Evolutionary conservation across 2,113 vertebrate genomes (phyloP).

Genomic region (Proteles cristata): DNA sequence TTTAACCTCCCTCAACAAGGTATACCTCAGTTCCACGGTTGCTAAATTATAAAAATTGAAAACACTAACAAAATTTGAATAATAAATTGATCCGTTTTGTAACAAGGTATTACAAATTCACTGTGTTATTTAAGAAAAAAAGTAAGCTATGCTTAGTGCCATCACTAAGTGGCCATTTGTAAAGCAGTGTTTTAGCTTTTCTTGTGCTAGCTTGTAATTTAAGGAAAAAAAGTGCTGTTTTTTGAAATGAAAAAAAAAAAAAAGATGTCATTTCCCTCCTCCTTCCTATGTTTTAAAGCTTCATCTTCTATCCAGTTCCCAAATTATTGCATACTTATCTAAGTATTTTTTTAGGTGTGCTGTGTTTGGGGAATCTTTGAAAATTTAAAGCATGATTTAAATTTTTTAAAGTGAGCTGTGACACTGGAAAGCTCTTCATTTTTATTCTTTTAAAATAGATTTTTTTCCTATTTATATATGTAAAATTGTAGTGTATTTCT

Average conservation of each 20-base stretch:
- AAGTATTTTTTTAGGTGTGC: slow-evolving; percentile 88
- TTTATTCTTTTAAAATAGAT: slow-evolving; percentile 77
- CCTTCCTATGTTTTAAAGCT: slow-evolving; percentile 80
- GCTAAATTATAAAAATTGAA: slow-evolving; percentile 90
- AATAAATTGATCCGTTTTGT: slow-evolving; percentile 88
- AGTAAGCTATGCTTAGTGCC: slow-evolving; percentile 88
- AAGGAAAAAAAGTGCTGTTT: slow-evolving; percentile 84
- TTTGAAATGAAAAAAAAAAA: slow-evolving; percentile 80
- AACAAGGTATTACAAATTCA: slow-evolving; percentile 87
- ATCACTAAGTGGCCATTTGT: slow-evolving; percentile 90
- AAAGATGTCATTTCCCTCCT: slow-evolving; percentile 49
- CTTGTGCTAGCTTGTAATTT: slow-evolving; percentile 88
- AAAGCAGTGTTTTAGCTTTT: slow-evolving; percentile 89
- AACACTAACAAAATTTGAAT: slow-evolving; percentile 91
- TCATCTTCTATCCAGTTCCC: slow-evolving; percentile 82
- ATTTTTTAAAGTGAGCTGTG: slow-evolving; percentile 85
- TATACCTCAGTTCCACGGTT: slow-evolving; percentile 97
- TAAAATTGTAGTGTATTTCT: slow-evolving; percentile 80
- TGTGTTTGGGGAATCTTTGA: slow-evolving; percentile 91
- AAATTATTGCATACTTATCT: slow-evolving; percentile 82
- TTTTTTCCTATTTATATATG: slow-evolving; percentile 85
- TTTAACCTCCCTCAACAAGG: slow-evolving; percentile 98
- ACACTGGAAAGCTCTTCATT: slow-evolving; percentile 90
- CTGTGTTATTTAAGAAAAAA: slow-evolving; percentile 89
- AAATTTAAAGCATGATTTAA: slow-evolving; percentile 87